Evolutionary conservation across 1,140 invertebrate species (phyloP).

Genomic region (Panagrolaimus sp.): DNA sequence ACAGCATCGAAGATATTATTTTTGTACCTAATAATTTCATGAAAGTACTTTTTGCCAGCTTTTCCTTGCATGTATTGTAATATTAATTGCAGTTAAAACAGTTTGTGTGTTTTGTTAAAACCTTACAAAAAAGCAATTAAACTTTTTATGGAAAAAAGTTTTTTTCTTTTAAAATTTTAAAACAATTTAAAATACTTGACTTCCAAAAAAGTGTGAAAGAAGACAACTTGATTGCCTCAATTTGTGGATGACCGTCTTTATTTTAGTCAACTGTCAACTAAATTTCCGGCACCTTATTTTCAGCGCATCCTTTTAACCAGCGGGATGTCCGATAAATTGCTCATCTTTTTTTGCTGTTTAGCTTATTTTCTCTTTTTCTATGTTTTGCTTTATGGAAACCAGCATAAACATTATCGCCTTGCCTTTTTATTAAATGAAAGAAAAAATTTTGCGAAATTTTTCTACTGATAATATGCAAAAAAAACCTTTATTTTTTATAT

Average conservation of each 20-base stretch:
- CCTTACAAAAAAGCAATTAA: neutral
- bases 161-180: constrained; percentile 5
- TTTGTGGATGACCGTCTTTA: constrained; percentile 7
- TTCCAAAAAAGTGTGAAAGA: constrained; percentile 9
- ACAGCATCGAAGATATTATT: too few relatives aligned
- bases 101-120: neutral
- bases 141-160: neutral
- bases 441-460: neutral
- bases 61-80: neutral
- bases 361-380: neutral
- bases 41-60: too few relatives aligned
- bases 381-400: neutral
- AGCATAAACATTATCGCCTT: too few relatives aligned
- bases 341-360: constrained; percentile 7
- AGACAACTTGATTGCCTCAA: constrained; percentile 9
- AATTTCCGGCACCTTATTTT: constrained; percentile 16
- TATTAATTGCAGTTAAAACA: neutral
- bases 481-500: neutral
- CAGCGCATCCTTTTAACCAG: neutral
- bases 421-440: neutral
- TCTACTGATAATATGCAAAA: neutral
- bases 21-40: too few relatives aligned
- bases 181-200: neutral
- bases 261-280: neutral
- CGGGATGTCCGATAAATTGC: neutral